Base-by-base conservation (phyloP, 2,797 vertebrate species). In the Falco columbarius region DNA sequence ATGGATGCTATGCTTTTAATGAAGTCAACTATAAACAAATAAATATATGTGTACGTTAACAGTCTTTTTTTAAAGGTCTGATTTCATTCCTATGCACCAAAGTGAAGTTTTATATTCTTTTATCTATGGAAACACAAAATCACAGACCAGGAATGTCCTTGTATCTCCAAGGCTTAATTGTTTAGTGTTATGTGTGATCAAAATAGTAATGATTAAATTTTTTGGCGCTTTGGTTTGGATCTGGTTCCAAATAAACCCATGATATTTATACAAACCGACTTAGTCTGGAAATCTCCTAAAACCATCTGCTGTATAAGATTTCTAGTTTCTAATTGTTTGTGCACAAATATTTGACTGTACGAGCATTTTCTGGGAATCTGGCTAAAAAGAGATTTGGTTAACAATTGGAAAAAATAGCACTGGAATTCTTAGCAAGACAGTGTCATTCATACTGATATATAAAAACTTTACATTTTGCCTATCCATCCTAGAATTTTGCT, bases 241-340 rank as follows among this genome's bases (percentile, higher is more conserved):
- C 15, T 55, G 13, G 4, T 94, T 95, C 96, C 65, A 90, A 77
- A 83, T 75, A 93, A 77, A 90, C n/a, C 49, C 80, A 65, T 81
- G 21, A 59, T 94, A 95, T 95, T 95, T 95, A 93, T 71, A 86
- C 76, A 96, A 95, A 88, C 26, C 77, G 82, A 86, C 65, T 79
- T 71, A 77, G 24, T 77, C 87, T 93, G 74, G 56, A 91, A 90
- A 83, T 74, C 30, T 86, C 73, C 52, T 76, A 56, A 88, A 95
- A 46, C 65, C 75, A 83, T 91, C 72, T 74, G 61, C 34, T 40
- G 86, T 86, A 72, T 23, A 91, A 56, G 52, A 85, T 88, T 83
- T 81, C 75, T 75, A 86, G 56, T 67, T 62, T 83, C 56, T 81
- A 88, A 71, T 49, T 76, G 12, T 90, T 95, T 86, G 56, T 80